Conservation (phyloP, 2,113 vertebrate genomes). For the Anseranas semipalmata region DNA sequence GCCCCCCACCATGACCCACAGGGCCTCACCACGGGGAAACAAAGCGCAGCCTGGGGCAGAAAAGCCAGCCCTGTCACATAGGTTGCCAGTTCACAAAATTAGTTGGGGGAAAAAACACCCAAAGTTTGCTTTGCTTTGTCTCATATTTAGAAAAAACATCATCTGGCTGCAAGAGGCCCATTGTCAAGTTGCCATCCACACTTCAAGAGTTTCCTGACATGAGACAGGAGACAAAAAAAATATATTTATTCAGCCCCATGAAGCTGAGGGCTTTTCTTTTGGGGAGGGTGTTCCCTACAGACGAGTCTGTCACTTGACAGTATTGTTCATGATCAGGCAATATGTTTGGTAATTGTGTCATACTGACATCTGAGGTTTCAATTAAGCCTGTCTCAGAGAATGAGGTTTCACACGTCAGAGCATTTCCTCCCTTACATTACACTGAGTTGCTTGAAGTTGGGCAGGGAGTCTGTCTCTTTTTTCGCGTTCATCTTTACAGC, state of each 20-base stretch:
- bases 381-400: neutral
- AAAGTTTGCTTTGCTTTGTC: neutral
- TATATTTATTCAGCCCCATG: neutral
- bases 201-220: neutral
- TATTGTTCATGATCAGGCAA: neutral
- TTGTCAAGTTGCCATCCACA: neutral
- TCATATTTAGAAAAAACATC: neutral
- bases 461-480: fast-evolving
- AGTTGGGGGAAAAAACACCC: neutral
- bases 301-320: neutral
- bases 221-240: neutral
- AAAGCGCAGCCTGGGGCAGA: too few relatives aligned
- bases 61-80: too few relatives aligned
- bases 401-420: neutral
- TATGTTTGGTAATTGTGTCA: neutral
- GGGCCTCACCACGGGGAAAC: neutral
- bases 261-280: neutral
- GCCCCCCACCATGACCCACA: neutral
- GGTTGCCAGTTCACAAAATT: neutral
- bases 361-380: neutral
- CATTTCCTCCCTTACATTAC: neutral
- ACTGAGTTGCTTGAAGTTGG: neutral
- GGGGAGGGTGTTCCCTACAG: neutral
- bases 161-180: neutral
- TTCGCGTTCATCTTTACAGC: neutral